Conservation (phyloP, 2,888 invertebrate species). For the Eugnorisma glareosa region DNA sequence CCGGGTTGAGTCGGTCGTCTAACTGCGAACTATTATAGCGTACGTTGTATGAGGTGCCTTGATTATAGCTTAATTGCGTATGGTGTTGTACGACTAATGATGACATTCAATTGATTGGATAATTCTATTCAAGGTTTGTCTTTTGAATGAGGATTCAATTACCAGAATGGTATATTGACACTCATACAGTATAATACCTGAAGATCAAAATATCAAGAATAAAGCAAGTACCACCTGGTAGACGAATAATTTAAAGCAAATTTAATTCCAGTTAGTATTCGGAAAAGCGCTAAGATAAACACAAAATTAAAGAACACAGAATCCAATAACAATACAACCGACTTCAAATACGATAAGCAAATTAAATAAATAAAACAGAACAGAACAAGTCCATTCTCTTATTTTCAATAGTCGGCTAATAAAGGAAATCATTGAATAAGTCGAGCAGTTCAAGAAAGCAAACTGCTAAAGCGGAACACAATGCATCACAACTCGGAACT, state of each 20-base stretch:
- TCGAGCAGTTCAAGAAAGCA: conserved; percentile 83
- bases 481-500: conserved; percentile 87
- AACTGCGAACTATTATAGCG: conserved; percentile 43
- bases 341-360: conserved; percentile 65
- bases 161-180: not conserved
- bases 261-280: not conserved
- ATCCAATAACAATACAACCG: conserved; percentile 51
- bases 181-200: not conserved
- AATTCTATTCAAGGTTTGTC: conserved; percentile 12
- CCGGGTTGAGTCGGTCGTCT: conserved; percentile 22
- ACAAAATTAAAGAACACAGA: conserved; percentile 34
- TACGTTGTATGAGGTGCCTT: conserved; percentile 22
- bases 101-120: conserved; percentile 25
- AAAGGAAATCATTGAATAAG: conserved; percentile 87
- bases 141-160: conserved; percentile 26
- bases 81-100: conserved; percentile 27
- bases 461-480: conserved; percentile 84
- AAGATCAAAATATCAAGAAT: not conserved
- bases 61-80: conserved; percentile 42
- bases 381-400: conserved; percentile 76
- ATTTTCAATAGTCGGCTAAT: conserved; percentile 85
- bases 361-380: conserved; percentile 70
- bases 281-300: conserved; percentile 22
- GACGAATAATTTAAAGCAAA: conserved; percentile 8
- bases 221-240: not conserved